Percentiles rank a stretch among this genome's conserved stretches.
Conservation (phyloP, 2,113 vertebrate species). For the Lophura nycthemera region DNA sequence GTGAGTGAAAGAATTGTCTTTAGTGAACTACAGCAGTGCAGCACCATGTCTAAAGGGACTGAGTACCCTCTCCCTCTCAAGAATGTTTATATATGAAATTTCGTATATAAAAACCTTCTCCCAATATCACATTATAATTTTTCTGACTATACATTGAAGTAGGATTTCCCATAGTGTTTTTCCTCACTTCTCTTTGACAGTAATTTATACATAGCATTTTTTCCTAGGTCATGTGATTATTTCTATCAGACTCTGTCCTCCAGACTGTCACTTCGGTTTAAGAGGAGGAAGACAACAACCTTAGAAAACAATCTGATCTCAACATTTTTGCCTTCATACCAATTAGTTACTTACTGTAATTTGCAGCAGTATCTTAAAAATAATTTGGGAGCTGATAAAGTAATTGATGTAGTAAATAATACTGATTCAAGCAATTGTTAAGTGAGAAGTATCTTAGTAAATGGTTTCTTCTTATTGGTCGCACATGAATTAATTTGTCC, state of each 20-base stretch:
- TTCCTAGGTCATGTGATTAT: neutral
- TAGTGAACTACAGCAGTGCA: neutral
- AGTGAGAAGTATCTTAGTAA: slow-evolving; percentile 15
- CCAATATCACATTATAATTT: neutral
- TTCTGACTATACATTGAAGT: neutral
- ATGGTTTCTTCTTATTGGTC: neutral
- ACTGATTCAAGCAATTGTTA: neutral
- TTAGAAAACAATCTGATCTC: neutral
- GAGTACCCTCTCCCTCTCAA: neutral
- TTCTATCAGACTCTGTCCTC: neutral
- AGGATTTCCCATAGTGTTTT: neutral
- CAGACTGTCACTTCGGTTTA: neutral
- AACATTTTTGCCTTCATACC: neutral
- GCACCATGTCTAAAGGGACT: neutral
- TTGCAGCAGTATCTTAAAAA: neutral
- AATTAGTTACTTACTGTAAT: slow-evolving; percentile 3
- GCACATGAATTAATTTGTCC: neutral
- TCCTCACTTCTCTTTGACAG: neutral
- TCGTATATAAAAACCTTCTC: neutral
- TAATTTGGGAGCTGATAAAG: neutral
- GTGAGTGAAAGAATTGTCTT: neutral
- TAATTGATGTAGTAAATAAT: neutral
- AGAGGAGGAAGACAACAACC: neutral
- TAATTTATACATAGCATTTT: neutral
- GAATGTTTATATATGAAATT: neutral